These are phyloP conservation scores for Enteromius argenteus DNA, from an alignment of 2,797 vertebrate genomes.

Conservation along the genomic window DNA sequence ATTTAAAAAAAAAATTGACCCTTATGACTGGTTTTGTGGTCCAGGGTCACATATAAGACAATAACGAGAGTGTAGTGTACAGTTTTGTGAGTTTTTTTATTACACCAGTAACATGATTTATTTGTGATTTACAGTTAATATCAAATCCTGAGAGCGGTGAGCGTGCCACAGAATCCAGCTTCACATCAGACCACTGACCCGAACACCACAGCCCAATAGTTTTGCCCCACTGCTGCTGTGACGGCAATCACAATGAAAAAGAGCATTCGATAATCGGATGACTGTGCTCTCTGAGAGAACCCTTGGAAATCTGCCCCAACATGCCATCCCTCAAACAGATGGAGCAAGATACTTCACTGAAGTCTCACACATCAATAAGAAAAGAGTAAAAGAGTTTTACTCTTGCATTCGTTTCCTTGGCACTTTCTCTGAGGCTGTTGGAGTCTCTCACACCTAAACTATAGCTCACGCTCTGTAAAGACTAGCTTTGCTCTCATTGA, in stretches of 20 bases:
- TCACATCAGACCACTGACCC: conserved; percentile 40
- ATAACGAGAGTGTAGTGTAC: neutral
- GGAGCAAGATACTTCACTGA: neutral
- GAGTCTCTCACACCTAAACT: conserved; percentile 11
- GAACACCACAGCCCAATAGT: conserved; percentile 22
- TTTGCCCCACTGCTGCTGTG: conserved; percentile 18
- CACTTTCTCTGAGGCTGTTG: neutral
- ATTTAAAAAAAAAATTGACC: too few species aligned
- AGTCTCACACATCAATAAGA: neutral
- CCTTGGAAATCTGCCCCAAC: conserved; percentile 8
- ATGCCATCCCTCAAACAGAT: neutral
- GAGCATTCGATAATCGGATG: conserved; percentile 26
- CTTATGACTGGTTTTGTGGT: too few species aligned
- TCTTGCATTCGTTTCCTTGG: neutral
- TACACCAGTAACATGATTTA: neutral
- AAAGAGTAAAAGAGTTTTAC: neutral
- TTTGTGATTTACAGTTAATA: conserved; percentile 77
- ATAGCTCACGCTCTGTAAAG: neutral
- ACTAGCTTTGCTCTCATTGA: neutral
- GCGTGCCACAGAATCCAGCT: conserved; percentile 32
- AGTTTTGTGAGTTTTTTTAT: neutral
- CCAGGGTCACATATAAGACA: neutral
- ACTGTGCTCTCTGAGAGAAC: conserved; percentile 50
- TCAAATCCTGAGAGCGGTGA: conserved; percentile 79
- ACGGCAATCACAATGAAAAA: conserved; percentile 15